phyloP scores from a whole-genome alignment of 2,113 vertebrate species.

The Proterorhinus semilunaris region DNA sequence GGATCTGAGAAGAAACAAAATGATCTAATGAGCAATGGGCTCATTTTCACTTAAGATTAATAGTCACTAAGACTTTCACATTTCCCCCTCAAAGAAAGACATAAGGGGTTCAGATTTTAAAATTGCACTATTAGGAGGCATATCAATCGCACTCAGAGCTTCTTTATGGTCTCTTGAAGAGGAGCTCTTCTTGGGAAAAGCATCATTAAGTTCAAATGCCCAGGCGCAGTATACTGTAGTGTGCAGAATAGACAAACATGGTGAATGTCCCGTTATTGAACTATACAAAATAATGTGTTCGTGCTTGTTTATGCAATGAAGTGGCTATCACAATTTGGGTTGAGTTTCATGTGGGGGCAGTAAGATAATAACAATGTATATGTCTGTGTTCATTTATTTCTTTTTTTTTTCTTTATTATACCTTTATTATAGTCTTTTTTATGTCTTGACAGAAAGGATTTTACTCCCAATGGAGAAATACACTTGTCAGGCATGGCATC shows the following conservation, averaged over 20 bases:
- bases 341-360: not conserved
- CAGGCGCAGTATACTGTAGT: slow-evolving; percentile 7
- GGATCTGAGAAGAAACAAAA: slow-evolving; percentile 54
- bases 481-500: too few relatives aligned
- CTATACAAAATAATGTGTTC: slow-evolving; percentile 4
- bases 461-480: too few relatives aligned
- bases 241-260: slow-evolving; percentile 19
- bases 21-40: slow-evolving; percentile 63
- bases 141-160: slow-evolving; percentile 48
- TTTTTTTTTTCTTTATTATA: too few relatives aligned
- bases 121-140: slow-evolving; percentile 53
- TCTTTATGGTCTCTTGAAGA: slow-evolving; percentile 40
- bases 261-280: slow-evolving; percentile 24
- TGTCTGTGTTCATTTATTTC: too few relatives aligned
- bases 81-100: slow-evolving; percentile 42
- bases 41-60: slow-evolving; percentile 65
- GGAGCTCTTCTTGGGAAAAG: slow-evolving; percentile 26
- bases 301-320: not conserved
- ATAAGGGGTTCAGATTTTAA: slow-evolving; percentile 47
- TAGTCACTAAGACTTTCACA: slow-evolving; percentile 55
- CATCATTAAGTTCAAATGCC: slow-evolving; percentile 39
- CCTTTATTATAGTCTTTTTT: too few relatives aligned
- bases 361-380: too few relatives aligned
- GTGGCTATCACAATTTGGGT: not conserved
- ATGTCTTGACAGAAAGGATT: too few relatives aligned